Evolutionary conservation across 2,797 vertebrate species (phyloP).

Genomic region (Aselliscus stoliczkanus): DNA sequence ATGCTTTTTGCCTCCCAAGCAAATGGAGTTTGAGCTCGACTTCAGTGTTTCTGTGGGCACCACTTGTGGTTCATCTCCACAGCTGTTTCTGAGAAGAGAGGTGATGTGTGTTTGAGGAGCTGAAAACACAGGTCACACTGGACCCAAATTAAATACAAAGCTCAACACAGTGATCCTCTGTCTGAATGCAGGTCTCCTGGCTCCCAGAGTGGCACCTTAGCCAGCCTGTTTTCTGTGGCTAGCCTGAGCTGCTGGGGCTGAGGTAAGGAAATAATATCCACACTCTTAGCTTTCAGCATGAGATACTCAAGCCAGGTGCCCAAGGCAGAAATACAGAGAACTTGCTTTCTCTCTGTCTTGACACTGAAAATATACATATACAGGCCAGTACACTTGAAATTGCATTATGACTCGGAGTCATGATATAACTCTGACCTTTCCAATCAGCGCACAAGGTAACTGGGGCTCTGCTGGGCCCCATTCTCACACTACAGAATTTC

Average conservation of each 20-base stretch:
- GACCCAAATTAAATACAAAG: constrained; percentile 37
- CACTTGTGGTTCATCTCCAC: background rate
- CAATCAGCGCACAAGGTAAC: background rate
- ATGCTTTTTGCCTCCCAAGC: background rate
- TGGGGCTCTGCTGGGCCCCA: background rate
- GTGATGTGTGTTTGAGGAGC: constrained; percentile 14
- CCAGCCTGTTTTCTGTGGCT: background rate
- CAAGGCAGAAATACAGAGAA: background rate
- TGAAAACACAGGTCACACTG: constrained; percentile 2
- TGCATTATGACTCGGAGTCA: background rate
- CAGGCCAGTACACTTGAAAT: background rate
- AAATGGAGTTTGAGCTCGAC: background rate
- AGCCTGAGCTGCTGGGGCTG: background rate
- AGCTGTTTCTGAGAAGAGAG: background rate
- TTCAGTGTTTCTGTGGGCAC: background rate
- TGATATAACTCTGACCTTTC: background rate
- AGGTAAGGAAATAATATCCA: background rate
- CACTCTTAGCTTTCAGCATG: background rate
- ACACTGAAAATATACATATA: background rate
- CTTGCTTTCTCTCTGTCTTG: background rate
- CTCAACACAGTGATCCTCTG: constrained; percentile 33
- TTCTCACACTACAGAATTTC: background rate
- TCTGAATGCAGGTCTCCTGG: background rate
- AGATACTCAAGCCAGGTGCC: background rate
- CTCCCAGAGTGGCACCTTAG: background rate